Evolutionary conservation across 1,140 invertebrate genomes (phyloP).

Genomic region (Zaprionus vittiger): DNA sequence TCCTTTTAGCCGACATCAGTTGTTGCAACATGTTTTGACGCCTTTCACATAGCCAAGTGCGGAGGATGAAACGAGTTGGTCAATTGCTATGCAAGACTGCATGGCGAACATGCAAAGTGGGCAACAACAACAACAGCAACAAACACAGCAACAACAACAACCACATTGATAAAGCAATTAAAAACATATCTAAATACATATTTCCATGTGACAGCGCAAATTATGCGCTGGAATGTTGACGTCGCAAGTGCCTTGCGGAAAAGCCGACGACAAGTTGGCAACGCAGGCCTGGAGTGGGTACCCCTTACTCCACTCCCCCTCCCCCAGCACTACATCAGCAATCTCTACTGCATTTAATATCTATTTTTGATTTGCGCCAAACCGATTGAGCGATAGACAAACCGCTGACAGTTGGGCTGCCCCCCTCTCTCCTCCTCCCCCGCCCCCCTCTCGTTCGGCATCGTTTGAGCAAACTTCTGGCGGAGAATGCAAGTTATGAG

Average conservation of each 20-base stretch:
- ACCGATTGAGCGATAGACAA: slow-evolving; percentile 73
- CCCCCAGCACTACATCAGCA: slow-evolving; percentile 12
- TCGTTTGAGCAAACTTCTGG: slow-evolving; percentile 61
- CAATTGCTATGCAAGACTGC: slow-evolving; percentile 70
- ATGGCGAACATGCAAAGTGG: slow-evolving; percentile 64
- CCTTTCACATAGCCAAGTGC: slow-evolving; percentile 47
- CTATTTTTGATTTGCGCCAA: slow-evolving; percentile 67
- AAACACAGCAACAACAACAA: slow-evolving; percentile 33
- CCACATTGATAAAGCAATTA: slow-evolving; percentile 75
- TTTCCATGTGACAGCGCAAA: slow-evolving; percentile 73
- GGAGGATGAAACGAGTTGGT: slow-evolving; percentile 49
- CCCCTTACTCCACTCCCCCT: background rate
- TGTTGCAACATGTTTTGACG: slow-evolving; percentile 68
- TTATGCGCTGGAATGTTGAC: slow-evolving; percentile 74
- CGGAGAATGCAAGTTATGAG: slow-evolving; percentile 20
- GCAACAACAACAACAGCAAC: background rate
- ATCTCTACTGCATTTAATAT: slow-evolving; percentile 35
- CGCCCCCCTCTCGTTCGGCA: slow-evolving; percentile 30
- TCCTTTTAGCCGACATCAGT: slow-evolving; percentile 54
- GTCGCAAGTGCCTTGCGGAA: slow-evolving; percentile 34
- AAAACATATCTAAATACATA: slow-evolving; percentile 69
- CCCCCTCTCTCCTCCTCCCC: background rate
- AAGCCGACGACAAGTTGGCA: slow-evolving; percentile 3
- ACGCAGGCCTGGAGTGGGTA: background rate
- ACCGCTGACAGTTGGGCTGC: slow-evolving; percentile 55